Percentiles rank a stretch among this genome's conserved stretches.
These are phyloP conservation scores for Periparus ater DNA, from an alignment of 2,797 vertebrate genomes.

Conservation along the genomic window DNA sequence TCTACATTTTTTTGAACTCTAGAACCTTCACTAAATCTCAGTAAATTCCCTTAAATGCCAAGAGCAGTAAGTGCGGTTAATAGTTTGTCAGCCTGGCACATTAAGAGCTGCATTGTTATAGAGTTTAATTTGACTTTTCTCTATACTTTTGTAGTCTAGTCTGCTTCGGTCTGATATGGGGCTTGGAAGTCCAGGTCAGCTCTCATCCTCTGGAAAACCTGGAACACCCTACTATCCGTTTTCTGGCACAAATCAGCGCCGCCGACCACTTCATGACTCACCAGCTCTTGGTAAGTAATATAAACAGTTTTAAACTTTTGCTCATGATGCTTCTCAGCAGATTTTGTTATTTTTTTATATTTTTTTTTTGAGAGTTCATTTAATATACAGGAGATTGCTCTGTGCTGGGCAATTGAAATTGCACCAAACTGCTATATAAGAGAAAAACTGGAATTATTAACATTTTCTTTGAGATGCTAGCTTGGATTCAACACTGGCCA, in stretches of 20 bases:
- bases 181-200: conserved; percentile 83
- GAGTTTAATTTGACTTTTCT: background rate
- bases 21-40: background rate
- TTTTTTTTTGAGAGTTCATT: background rate
- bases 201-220: conserved; percentile 86
- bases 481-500: conserved; percentile 11
- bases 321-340: background rate
- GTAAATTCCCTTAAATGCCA: background rate
- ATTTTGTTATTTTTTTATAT: background rate
- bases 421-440: background rate
- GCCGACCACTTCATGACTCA: conserved; percentile 88
- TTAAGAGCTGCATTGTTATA: background rate
- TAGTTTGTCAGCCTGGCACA: background rate
- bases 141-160: conserved; percentile 79
- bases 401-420: background rate
- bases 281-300: conserved; percentile 83
- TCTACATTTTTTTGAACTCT: background rate
- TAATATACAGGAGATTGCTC: background rate
- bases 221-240: conserved; percentile 88
- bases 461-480: background rate
- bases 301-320: background rate
- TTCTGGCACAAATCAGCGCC: conserved; percentile 86
- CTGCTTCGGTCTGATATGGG: conserved; percentile 84
- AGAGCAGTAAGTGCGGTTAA: background rate
- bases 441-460: background rate